A percentile compares a stretch with the other conserved stretches of the same genome.
Evolutionary conservation across 1,140 invertebrate species (phyloP).

Genomic region (Drosophila kurseongensis): DNA sequence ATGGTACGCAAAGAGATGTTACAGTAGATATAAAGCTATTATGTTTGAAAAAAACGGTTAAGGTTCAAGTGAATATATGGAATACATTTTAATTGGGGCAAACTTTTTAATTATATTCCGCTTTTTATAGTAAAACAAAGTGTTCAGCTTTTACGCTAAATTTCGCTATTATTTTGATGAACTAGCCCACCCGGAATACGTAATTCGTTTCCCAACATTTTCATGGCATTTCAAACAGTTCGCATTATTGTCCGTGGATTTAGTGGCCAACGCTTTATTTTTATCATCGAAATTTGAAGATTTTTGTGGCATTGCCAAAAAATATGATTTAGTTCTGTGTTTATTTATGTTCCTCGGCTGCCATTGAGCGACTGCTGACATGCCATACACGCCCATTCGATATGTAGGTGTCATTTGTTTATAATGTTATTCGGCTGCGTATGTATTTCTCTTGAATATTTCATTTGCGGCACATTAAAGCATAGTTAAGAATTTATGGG

Average conservation of each 20-base stretch:
- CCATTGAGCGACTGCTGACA: conserved; percentile 74
- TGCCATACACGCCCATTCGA: conserved; percentile 35
- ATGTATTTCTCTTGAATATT: conserved; percentile 31
- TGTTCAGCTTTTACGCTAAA: conserved; percentile 2
- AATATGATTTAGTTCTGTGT: conserved; percentile 58
- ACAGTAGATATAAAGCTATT: not conserved
- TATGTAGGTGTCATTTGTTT: conserved; percentile 57
- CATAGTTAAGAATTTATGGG: conserved; percentile 47
- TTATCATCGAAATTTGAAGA: conserved; percentile 31
- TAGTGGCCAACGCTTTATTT: conserved; percentile 38
- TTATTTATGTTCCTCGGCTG: conserved; percentile 65
- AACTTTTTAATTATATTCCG: too few relatives aligned
- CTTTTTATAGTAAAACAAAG: not conserved
- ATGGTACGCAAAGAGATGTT: conserved; percentile 18
- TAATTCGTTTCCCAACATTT: conserved; percentile 53
- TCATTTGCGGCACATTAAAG: conserved; percentile 62
- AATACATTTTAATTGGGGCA: too few relatives aligned
- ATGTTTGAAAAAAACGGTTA: not conserved
- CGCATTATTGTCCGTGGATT: conserved; percentile 39
- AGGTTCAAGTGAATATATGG: too few relatives aligned
- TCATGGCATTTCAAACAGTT: conserved; percentile 51
- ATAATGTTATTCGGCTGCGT: conserved; percentile 33
- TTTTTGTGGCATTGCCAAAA: conserved; percentile 36
- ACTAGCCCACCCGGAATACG: conserved; percentile 59
- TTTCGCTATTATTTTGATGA: conserved; percentile 26